Evolutionary conservation across 2,797 vertebrate species (phyloP), one percentile per base, ranked within the genome.

Genomic region (Macropodus opercularis): DNA sequence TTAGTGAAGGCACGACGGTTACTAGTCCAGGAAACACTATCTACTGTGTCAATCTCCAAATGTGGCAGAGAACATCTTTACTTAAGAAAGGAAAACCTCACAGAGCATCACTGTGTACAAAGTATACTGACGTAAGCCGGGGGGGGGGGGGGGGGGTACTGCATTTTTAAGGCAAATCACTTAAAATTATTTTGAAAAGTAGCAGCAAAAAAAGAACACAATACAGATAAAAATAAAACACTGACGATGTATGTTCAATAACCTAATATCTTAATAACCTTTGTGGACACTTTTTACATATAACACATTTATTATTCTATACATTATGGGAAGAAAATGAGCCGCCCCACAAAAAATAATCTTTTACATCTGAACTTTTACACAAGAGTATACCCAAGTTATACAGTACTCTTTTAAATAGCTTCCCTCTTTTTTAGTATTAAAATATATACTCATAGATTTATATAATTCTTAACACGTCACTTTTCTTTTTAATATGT

Each of bases 361-460:
- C 83, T 88, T 92, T 90, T 89, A 91, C 87, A 90, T 91, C 88
- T 89, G 74, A 81, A 75, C 77, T 85, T 91, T 92, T 91, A 93
- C 88, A 93, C 75, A 90, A 92, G 88, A 92, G 90, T 90, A 91
- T 91, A 91, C 89, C 89, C 90, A 91, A 89, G 89, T 93, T 91
- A 93, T 92, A 93, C 91, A 93, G 91, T 92, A 92, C 92, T 92
- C 90, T 91, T 91, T 93, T 94, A 94, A 94, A 94, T 93, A 94
- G 86, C 87, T 91, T 93, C 90, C 91, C 90, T 91, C 89, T 87
- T 89, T 83, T 91, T 91, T 92, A 89, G 91, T 93, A 92, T 91
- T 93, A 92, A 92, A 92, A 93, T 93, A 92, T 91, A 93, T 91
- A 93, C 89, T 91, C 90, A 89, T 93, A 91, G 72, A 91, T 90